These are phyloP conservation scores for Cenopis cana DNA, from an alignment of 2,888 invertebrate genomes.

Conservation along the genomic window DNA sequence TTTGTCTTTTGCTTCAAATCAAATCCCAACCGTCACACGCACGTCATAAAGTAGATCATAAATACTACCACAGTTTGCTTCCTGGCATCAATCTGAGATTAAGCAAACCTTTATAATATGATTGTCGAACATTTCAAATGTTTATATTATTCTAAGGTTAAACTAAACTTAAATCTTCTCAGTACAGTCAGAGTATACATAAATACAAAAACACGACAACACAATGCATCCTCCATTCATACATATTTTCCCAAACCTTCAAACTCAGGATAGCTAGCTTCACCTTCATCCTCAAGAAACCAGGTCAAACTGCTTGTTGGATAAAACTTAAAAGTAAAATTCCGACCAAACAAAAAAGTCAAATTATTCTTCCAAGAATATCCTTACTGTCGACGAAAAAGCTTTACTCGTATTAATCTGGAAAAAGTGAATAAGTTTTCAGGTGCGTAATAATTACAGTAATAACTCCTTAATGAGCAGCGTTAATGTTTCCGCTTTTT, in stretches of 20 bases:
- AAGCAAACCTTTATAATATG: neutral
- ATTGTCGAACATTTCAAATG: neutral
- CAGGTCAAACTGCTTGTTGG: neutral
- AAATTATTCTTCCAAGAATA: neutral
- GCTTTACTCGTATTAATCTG: conserved; percentile 14
- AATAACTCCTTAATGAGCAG: conserved; percentile 27
- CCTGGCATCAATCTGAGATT: neutral
- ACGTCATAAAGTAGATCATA: too few relatives aligned
- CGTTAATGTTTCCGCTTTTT: conserved; percentile 39
- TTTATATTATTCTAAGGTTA: neutral
- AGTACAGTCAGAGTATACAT: too few relatives aligned
- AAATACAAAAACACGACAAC: too few relatives aligned
- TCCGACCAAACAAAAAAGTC: neutral
- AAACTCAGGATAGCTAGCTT: neutral
- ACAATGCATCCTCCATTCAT: too few relatives aligned
- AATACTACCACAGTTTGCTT: too few relatives aligned
- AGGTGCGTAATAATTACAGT: conserved; percentile 33
- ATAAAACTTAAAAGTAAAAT: neutral
- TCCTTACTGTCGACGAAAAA: neutral
- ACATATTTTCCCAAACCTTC: too few relatives aligned
- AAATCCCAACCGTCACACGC: too few relatives aligned
- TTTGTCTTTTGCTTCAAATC: too few relatives aligned
- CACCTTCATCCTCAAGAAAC: neutral
- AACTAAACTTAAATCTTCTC: neutral
- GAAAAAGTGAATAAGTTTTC: conserved; percentile 28